Percentiles rank a stretch among this genome's conserved stretches.
Evolutionary conservation across 2,113 vertebrate species (phyloP).

Genomic region (Choloepus hoffmanni): DNA sequence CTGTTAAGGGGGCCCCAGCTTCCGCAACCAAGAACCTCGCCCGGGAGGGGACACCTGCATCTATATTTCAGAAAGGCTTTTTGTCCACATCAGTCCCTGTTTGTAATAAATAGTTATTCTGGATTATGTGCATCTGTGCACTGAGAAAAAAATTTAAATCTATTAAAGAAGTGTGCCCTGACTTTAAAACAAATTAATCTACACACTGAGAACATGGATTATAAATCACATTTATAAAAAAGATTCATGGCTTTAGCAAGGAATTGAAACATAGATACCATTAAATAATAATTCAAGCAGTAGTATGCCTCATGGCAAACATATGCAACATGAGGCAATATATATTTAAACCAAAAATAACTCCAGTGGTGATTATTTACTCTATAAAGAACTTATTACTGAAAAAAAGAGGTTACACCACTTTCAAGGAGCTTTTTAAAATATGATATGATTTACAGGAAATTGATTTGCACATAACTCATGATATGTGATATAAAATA

Average conservation of each 20-base stretch:
- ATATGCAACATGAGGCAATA: neutral
- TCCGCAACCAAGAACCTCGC: neutral
- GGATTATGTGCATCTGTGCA: neutral
- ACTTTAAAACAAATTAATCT: conserved; percentile 24
- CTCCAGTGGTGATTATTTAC: neutral
- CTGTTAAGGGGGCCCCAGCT: neutral
- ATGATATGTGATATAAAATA: neutral
- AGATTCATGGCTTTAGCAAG: neutral
- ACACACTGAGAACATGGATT: neutral
- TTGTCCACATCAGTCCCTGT: neutral
- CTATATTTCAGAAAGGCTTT: neutral
- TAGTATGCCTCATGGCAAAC: neutral
- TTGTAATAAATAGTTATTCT: neutral
- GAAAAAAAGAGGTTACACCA: neutral
- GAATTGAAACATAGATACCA: neutral
- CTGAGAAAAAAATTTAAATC: neutral
- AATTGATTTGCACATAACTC: neutral
- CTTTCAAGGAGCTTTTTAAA: conserved; percentile 21
- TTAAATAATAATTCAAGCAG: neutral
- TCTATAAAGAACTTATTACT: neutral
- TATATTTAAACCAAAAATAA: conserved; percentile 15
- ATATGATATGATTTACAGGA: neutral
- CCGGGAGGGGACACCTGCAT: neutral
- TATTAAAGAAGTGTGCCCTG: neutral
- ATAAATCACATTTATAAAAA: neutral